phyloP scores from a whole-genome alignment of 2,113 vertebrate genomes.

The Procavia capensis region DNA sequence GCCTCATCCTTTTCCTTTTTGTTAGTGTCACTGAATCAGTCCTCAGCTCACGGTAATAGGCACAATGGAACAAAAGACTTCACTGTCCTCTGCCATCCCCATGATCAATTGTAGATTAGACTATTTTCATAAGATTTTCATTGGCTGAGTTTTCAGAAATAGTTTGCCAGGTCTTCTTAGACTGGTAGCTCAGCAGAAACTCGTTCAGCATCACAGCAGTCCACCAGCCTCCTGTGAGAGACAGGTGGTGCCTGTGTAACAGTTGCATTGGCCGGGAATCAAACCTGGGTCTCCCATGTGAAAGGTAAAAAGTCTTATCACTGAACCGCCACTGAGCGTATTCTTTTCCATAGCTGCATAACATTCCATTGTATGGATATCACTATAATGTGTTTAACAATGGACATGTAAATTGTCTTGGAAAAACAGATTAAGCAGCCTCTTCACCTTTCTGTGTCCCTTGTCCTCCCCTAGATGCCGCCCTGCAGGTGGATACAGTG shows the following conservation, averaged over 20 bases:
- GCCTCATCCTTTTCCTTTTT: not conserved
- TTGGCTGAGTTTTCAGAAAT: not conserved
- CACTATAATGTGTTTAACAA: not conserved
- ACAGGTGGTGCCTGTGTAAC: not conserved
- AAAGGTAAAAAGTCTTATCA: not conserved
- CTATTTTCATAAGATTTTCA: not conserved
- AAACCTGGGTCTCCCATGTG: not conserved
- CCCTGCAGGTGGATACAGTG: constrained; percentile 93
- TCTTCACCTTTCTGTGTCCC: not conserved
- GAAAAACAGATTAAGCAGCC: not conserved
- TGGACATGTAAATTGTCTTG: not conserved
- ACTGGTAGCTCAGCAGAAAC: not conserved
- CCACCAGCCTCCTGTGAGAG: not conserved
- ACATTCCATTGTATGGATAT: fast-evolving
- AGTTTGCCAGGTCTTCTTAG: not conserved
- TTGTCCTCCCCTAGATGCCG: constrained; percentile 87
- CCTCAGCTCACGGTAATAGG: not conserved
- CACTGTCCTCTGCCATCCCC: not conserved
- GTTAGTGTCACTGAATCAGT: not conserved
- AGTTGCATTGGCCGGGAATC: not conserved
- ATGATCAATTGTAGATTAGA: not conserved
- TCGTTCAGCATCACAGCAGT: not conserved
- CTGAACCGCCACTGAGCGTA: not conserved
- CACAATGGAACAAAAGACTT: not conserved
- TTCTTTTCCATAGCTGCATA: not conserved